Conservation (phyloP, 23 tunicate species). For the Phallusia fumigata region DNA sequence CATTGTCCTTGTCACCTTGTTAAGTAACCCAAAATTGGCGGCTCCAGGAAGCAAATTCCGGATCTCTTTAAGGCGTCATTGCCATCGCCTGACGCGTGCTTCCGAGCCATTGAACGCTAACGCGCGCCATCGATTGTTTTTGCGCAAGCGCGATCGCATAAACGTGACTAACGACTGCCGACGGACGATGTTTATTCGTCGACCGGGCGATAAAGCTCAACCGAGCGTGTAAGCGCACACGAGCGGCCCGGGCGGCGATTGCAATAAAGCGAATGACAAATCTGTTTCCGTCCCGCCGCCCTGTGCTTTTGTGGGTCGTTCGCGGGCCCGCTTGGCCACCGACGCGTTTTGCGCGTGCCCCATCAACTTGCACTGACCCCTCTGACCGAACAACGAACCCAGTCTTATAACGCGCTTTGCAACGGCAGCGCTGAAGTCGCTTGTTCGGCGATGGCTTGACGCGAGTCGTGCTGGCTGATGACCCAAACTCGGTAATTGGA, state of each 20-base stretch:
- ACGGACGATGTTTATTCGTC: background rate
- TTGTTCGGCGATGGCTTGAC: no score
- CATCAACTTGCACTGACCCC: conserved; percentile 5
- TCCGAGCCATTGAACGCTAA: conserved; percentile 9
- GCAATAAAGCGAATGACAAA: conserved; percentile 12
- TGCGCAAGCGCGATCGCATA: background rate
- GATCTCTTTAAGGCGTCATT: background rate
- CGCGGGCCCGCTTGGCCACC: background rate
- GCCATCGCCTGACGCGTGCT: conserved; percentile 1
- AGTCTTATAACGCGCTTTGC: no score
- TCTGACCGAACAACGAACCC: background rate
- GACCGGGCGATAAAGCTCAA: conserved; percentile 17
- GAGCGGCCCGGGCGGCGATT: background rate
- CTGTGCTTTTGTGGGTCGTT: background rate
- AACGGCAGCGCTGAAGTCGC: no score
- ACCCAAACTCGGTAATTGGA: no score
- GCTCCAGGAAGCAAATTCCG: background rate
- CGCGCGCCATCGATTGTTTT: conserved; percentile 1
- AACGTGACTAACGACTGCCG: conserved; percentile 8
- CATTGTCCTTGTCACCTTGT: background rate
- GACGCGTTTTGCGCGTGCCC: background rate
- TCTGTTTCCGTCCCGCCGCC: conserved; percentile 13
- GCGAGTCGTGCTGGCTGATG: no score
- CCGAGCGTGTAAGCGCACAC: conserved; percentile 28
- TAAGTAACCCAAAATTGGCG: background rate